Conservation (phyloP, 2,797 vertebrate species). For the Darevskia mixta region DNA sequence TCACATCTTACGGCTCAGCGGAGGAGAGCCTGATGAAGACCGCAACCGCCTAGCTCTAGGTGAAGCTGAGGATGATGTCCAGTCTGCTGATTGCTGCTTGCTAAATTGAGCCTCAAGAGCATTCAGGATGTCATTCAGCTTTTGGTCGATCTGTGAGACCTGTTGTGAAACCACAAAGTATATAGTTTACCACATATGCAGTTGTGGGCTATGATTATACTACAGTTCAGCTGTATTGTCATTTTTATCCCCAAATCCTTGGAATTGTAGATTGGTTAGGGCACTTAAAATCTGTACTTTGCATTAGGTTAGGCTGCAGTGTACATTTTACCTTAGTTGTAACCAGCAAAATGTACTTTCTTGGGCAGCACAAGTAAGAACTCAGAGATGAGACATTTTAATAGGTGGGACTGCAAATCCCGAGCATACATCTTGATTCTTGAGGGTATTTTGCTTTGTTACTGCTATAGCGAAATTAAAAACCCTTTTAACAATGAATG, state of each 20-base stretch:
- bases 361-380: background rate
- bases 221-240: background rate
- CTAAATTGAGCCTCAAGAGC: constrained; percentile 43
- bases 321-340: background rate
- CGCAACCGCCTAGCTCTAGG: constrained; percentile 33
- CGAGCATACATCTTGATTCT: too few species aligned
- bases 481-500: background rate
- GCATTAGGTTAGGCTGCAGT: background rate
- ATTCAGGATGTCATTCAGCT: constrained; percentile 70
- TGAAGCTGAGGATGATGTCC: constrained; percentile 38
- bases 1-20: constrained; percentile 26
- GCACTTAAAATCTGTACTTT: background rate
- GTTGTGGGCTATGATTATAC: background rate
- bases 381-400: too few species aligned
- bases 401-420: too few species aligned
- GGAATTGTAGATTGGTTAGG: background rate
- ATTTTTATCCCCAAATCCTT: background rate
- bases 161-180: constrained; percentile 63
- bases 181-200: constrained; percentile 24
- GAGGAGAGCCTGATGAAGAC: background rate
- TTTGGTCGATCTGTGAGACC: constrained; percentile 73
- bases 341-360: background rate
- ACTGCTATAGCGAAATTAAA: background rate
- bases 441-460: background rate
- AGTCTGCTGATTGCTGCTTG: constrained; percentile 31